Percentiles rank a stretch among this genome's conserved stretches.
phyloP scores from a whole-genome alignment of 2,113 vertebrate species.

The Gambusia holbrooki region DNA sequence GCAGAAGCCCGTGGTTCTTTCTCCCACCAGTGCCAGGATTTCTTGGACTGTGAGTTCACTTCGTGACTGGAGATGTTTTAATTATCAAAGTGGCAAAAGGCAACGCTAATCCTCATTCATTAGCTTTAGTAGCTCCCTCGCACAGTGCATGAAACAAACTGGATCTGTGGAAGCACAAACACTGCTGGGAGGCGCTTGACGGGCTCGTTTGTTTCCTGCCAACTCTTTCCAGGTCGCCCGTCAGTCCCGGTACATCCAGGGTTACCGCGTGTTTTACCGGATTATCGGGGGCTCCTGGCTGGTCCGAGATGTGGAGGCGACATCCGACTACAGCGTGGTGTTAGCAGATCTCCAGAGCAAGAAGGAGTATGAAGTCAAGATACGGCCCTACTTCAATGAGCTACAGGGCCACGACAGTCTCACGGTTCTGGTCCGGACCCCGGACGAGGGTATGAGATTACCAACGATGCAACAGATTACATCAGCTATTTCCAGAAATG shows the following conservation, averaged over 20 bases:
- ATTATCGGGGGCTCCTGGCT: conserved; percentile 83
- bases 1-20: conserved; percentile 88
- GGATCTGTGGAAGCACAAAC: conserved; percentile 27
- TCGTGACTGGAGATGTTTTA: conserved; percentile 7
- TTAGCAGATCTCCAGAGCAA: conserved; percentile 83
- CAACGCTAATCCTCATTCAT: conserved; percentile 42
- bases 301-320: conserved; percentile 78
- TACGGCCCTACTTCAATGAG: conserved; percentile 89
- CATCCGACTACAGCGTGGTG: conserved; percentile 76
- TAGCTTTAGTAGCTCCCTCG: conserved; percentile 31
- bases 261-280: conserved; percentile 90
- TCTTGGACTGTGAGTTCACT: conserved; percentile 90
- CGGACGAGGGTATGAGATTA: conserved; percentile 86
- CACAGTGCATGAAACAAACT: conserved; percentile 14
- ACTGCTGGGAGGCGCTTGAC: neutral
- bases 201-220: conserved; percentile 11
- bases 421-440: conserved; percentile 79
- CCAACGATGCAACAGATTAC: neutral
- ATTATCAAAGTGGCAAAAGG: conserved; percentile 42
- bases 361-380: conserved; percentile 90
- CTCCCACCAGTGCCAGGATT: conserved; percentile 89
- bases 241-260: conserved; percentile 85
- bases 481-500: neutral
- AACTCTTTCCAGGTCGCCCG: conserved; percentile 81
- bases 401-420: conserved; percentile 89